phyloP scores from a whole-genome alignment of 2,888 invertebrate genomes.

The Lapara coniferarum region DNA sequence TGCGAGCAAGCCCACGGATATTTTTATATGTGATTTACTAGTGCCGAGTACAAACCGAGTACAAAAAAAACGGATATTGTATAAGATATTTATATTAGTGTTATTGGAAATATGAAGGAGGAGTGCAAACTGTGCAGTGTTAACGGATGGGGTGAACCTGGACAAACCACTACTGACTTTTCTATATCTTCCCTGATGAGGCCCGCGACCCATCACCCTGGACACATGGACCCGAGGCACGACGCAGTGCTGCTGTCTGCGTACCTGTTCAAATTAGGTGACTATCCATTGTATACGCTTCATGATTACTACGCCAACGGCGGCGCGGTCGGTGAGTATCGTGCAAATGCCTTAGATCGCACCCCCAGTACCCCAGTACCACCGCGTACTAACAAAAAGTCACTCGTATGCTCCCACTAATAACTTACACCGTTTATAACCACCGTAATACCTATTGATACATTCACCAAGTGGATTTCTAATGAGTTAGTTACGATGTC shows the following conservation, averaged over 20 bases:
- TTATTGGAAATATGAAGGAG: constrained; percentile 75
- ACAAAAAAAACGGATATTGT: constrained; percentile 79
- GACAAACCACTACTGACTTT: constrained; percentile 71
- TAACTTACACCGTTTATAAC: constrained; percentile 22
- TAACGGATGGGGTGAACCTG: constrained; percentile 71
- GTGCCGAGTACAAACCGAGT: constrained; percentile 84
- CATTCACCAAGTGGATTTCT: neutral
- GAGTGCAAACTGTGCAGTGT: constrained; percentile 80
- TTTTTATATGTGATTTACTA: constrained; percentile 83
- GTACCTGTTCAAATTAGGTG: constrained; percentile 83
- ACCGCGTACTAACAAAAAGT: constrained; percentile 45
- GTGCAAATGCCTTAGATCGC: constrained; percentile 58
- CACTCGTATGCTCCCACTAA: constrained; percentile 44
- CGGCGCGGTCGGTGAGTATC: constrained; percentile 72
- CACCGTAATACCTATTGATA: constrained; percentile 5
- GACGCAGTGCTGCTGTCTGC: constrained; percentile 78
- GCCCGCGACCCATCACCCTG: constrained; percentile 68
- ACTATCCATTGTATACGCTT: constrained; percentile 80
- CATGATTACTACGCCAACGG: constrained; percentile 69
- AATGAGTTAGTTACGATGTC: constrained; percentile 25
- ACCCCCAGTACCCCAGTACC: constrained; percentile 46
- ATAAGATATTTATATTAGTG: constrained; percentile 54
- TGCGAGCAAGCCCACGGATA: constrained; percentile 76
- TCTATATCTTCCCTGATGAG: constrained; percentile 79
- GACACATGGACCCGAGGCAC: constrained; percentile 69